These are phyloP conservation scores for Psilopsiagon aymara DNA, from an alignment of 2,113 vertebrate genomes.

Conservation along the genomic window DNA sequence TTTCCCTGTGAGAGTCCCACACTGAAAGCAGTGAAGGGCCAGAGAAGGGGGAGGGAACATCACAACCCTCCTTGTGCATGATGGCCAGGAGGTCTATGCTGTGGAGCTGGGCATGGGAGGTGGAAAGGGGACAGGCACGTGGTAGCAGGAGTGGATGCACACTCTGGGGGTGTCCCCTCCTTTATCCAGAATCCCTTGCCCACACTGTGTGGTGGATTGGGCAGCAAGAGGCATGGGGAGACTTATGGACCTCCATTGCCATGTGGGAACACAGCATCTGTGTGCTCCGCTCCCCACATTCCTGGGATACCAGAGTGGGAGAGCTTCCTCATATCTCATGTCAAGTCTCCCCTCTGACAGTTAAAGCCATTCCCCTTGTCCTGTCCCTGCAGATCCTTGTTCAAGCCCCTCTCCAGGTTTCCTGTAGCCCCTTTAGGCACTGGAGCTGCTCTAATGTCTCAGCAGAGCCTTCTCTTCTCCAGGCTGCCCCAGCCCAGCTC, in stretches of 20 bases:
- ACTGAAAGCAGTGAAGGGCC: neutral
- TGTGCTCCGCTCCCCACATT: neutral
- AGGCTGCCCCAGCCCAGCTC: neutral
- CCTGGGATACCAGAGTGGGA: neutral
- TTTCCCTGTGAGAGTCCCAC: neutral
- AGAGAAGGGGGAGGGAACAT: neutral
- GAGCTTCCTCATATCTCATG: neutral
- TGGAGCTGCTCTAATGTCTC: neutral
- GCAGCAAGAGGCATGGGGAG: neutral
- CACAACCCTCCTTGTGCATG: rapidly evolving
- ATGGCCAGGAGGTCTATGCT: neutral
- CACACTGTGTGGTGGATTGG: neutral
- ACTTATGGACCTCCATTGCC: neutral
- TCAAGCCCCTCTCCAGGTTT: neutral
- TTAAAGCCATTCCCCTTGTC: neutral
- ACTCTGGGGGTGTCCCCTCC: neutral
- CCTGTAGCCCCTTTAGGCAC: neutral
- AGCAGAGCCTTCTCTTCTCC: neutral
- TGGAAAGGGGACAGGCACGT: neutral
- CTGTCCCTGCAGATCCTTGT: neutral
- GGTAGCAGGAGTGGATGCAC: neutral
- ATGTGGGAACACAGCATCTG: rapidly evolving
- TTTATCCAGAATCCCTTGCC: neutral
- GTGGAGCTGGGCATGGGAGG: neutral
- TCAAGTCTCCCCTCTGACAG: neutral